Evolutionary conservation across 1,140 invertebrate species (phyloP), one percentile per base, ranked within the genome.

Genomic region (Tetraneura akinire): DNA sequence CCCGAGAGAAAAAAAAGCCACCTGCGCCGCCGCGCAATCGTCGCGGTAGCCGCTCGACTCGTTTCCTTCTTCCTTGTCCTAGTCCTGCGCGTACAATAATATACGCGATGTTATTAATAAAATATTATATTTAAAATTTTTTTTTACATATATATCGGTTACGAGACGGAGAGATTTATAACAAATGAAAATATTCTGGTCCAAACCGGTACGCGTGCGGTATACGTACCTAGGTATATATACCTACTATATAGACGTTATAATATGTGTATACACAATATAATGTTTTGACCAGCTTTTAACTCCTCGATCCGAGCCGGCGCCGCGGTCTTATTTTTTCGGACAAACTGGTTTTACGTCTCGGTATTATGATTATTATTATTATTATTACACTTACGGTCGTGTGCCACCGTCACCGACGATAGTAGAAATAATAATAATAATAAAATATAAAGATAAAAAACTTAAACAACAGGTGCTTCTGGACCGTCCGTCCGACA

Each of bases 281-380:
- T 78, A 78, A 60, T 78, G 47, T 78, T 78, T 78, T 78, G 74
- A 78, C 55, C 74, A 78, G 74, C 74, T 78, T 78, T 78, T 76
- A 29, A 45, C 32, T 60, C 66, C 42, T 49, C 55, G 26, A 3
- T 14, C 45, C 42, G 37, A 2, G 23, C 8, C 68, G 45, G 21
- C 47, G 68, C 68, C 68, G 68, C 26, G 3, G 68, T 51, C 14
- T 70, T 49, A n/a, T 51, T 6, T 49, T 74, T 78, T 78, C 62
- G 55, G 74, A 55, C 74, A 57, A 78, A 78, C 74, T 78, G 74
- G 74, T 78, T 78, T 78, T 78, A n/a, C 32, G 32, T 37, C 32
- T 37, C 32, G 32, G 32, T 37, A 4, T 49, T 49, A 29, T 71
- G 29, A 32, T 55, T 23, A 6, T 23, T 60, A 3, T 60, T 18